These are phyloP conservation scores for Mastacembelus armatus DNA, from an alignment of 2,797 vertebrate genomes.

Conservation along the genomic window DNA sequence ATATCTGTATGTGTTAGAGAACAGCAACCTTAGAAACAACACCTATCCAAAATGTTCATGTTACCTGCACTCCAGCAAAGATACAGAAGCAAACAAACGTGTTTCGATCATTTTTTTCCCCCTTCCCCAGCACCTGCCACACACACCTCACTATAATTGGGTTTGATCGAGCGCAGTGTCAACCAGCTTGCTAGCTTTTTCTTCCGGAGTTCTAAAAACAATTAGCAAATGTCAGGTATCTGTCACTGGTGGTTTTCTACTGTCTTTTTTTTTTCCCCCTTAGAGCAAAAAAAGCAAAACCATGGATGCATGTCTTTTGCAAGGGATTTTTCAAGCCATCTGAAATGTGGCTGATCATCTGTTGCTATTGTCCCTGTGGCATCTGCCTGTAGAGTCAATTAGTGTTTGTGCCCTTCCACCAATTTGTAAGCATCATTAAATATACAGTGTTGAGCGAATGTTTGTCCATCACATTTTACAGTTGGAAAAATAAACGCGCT, in stretches of 20 bases:
- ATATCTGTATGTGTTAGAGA: slow-evolving; percentile 41
- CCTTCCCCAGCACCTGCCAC: slow-evolving; percentile 15
- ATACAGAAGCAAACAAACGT: slow-evolving; percentile 20
- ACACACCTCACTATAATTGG: slow-evolving; percentile 47
- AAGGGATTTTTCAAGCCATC: slow-evolving; percentile 34
- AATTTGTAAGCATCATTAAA: slow-evolving; percentile 54
- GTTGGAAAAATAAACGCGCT: no score
- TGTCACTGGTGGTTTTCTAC: slow-evolving; percentile 1
- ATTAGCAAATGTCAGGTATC: slow-evolving; percentile 38
- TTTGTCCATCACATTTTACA: background rate
- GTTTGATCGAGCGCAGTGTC: slow-evolving; percentile 29
- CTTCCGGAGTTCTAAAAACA: slow-evolving; percentile 46
- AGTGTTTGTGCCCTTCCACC: slow-evolving; percentile 39
- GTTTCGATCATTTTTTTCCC: slow-evolving; percentile 6
- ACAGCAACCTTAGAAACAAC: slow-evolving; percentile 44
- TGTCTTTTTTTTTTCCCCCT: background rate
- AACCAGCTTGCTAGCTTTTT: background rate
- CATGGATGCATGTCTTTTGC: slow-evolving; percentile 6
- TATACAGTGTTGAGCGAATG: slow-evolving; percentile 23
- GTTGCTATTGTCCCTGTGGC: slow-evolving; percentile 50
- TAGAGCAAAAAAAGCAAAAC: background rate
- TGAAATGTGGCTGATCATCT: slow-evolving; percentile 58
- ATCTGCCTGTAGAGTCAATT: slow-evolving; percentile 58
- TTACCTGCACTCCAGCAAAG: slow-evolving; percentile 32
- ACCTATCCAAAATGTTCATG: slow-evolving; percentile 39